phyloP scores from a whole-genome alignment of 2,113 vertebrate genomes.

The Hassar affinis region DNA sequence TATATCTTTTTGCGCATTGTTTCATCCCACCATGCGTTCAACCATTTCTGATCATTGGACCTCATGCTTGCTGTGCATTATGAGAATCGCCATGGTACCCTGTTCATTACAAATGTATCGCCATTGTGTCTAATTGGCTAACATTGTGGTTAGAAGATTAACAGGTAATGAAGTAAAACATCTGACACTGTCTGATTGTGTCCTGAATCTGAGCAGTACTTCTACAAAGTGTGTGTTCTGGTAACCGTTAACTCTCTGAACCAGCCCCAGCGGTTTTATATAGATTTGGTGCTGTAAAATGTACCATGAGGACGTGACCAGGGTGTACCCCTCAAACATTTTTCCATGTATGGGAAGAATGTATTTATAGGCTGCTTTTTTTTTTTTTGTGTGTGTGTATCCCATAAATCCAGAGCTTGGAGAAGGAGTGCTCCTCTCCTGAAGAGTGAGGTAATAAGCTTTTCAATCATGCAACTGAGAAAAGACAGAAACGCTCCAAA shows the following conservation, averaged over 20 bases:
- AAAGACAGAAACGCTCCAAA: constrained; percentile 34
- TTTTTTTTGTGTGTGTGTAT: background rate
- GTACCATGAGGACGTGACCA: background rate
- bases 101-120: background rate
- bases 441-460: constrained; percentile 38
- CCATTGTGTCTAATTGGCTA: background rate
- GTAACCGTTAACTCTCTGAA: constrained; percentile 5
- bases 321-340: constrained; percentile 25
- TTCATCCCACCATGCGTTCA: background rate
- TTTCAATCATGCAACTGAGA: constrained; percentile 24
- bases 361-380: constrained; percentile 39
- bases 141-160: background rate
- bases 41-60: background rate
- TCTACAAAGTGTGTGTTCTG: background rate
- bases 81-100: background rate
- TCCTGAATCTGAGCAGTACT: background rate
- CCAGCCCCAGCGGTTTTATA: constrained; percentile 5
- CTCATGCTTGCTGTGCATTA: background rate
- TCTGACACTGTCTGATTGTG: background rate
- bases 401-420: constrained; percentile 1
- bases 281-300: constrained; percentile 9
- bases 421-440: constrained; percentile 29
- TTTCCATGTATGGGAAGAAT: constrained; percentile 49
- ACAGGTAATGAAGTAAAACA: background rate
- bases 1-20: background rate